Conservation (phyloP, 37 sponge, comb jelly and placozoan species). For the Agelas oroides region DNA sequence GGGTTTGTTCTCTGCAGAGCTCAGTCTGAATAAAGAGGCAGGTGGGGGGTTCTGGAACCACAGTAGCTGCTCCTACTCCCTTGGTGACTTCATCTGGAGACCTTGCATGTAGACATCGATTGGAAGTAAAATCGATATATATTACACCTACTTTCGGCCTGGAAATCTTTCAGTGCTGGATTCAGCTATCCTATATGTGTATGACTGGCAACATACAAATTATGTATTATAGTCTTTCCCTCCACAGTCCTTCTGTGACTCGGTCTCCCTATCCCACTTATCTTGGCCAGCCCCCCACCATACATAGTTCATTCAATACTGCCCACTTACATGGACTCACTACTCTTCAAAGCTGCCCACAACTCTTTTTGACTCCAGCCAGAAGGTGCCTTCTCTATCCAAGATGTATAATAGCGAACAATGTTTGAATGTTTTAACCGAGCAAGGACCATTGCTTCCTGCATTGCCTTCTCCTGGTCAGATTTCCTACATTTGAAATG, state of each 20-base stretch:
- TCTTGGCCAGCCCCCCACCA: background rate
- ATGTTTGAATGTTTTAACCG: constrained; percentile 67
- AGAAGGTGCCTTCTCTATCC: constrained; percentile 68
- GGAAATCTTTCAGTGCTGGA: no score
- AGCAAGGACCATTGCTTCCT: constrained; percentile 83
- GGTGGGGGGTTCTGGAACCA: background rate
- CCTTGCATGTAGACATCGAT: no score
- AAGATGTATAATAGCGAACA: constrained; percentile 78
- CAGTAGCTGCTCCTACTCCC: no score
- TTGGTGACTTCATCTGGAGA: no score
- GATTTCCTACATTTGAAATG: background rate
- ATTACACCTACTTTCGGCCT: no score
- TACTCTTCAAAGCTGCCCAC: background rate
- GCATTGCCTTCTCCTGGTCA: constrained; percentile 63
- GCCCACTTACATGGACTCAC: background rate
- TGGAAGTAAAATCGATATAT: no score
- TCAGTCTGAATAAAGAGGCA: constrained; percentile 88
- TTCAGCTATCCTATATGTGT: no score
- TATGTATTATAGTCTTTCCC: no score
- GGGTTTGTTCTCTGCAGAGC: constrained; percentile 80
- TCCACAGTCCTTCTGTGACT: no score
- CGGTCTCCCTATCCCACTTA: no score
- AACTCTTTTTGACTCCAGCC: constrained; percentile 3
- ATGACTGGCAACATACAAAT: no score
- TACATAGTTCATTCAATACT: no score